A percentile compares a stretch with the other conserved stretches of the same genome.
Evolutionary conservation across 2,888 invertebrate genomes (phyloP).

Genomic region (Lissonota sp.): DNA sequence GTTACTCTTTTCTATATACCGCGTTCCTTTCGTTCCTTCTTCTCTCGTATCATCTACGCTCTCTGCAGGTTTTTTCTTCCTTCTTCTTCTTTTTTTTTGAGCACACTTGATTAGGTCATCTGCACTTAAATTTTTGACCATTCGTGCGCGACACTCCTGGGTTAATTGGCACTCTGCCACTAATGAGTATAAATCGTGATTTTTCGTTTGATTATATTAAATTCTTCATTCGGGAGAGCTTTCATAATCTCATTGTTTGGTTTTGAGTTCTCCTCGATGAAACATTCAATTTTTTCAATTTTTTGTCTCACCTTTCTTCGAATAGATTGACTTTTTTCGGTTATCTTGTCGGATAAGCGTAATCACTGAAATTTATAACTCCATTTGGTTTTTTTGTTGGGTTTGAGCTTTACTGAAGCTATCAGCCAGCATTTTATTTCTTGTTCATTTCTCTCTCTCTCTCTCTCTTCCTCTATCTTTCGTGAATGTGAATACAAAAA

Average conservation of each 20-base stretch:
- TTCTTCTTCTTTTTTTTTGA: constrained; percentile 35
- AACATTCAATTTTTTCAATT: not conserved
- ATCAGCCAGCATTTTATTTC: not conserved
- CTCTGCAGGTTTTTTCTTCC: constrained; percentile 36
- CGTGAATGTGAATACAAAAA: constrained; percentile 16
- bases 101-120: constrained; percentile 61
- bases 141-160: not conserved
- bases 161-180: constrained; percentile 1
- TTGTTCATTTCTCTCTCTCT: constrained; percentile 6
- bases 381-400: not conserved
- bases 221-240: no score
- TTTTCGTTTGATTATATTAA: no score
- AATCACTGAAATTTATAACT: not conserved
- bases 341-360: not conserved
- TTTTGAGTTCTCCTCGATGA: no score
- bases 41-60: constrained; percentile 40
- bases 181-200: constrained; percentile 33
- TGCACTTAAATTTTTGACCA: constrained; percentile 37
- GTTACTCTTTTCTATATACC: constrained; percentile 32
- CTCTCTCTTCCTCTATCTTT: not conserved
- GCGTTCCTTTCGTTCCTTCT: constrained; percentile 48
- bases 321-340: not conserved
- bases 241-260: no score
- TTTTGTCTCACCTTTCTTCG: not conserved
- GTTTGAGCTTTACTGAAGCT: not conserved